These are phyloP conservation scores for Cyprinodon brontotheroides DNA, from an alignment of 2,113 vertebrate species.

Conservation along the genomic window DNA sequence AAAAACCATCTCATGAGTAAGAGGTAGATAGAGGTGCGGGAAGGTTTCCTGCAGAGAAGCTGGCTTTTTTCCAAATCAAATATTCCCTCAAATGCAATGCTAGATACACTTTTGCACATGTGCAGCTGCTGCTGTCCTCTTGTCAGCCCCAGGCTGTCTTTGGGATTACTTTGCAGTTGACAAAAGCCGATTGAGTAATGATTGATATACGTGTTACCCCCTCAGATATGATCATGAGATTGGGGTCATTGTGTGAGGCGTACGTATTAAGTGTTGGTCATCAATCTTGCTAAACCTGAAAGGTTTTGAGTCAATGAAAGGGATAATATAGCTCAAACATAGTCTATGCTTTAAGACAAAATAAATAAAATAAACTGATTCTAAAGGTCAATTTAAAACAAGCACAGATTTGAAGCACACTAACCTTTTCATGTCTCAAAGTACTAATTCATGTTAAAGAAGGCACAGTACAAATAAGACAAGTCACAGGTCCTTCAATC, in stretches of 20 bases:
- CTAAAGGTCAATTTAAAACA: not conserved
- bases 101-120: conserved; percentile 35
- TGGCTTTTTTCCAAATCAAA: conserved; percentile 63
- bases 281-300: not conserved
- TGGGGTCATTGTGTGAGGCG: not conserved
- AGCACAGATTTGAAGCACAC: not conserved
- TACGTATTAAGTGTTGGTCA: not conserved
- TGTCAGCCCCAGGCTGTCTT: conserved; percentile 19
- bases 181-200: conserved; percentile 11
- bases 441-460: not conserved
- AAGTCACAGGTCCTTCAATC: too few species aligned
- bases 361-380: not conserved
- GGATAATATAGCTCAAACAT: not conserved
- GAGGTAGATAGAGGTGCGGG: conserved; percentile 34
- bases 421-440: not conserved
- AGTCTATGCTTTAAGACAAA: not conserved
- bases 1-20: conserved; percentile 34
- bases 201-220: conserved; percentile 1
- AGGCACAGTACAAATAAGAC: not conserved
- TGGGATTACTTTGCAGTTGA: conserved; percentile 29
- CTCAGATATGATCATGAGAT: conserved; percentile 1
- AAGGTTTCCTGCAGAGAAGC: conserved; percentile 28
- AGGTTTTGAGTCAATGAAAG: not conserved
- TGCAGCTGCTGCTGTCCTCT: conserved; percentile 32
- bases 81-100: conserved; percentile 40